Evolutionary conservation across 1,140 invertebrate genomes (phyloP), one percentile per base, ranked within the genome.

Genomic region (Scaptomyza montana): DNA sequence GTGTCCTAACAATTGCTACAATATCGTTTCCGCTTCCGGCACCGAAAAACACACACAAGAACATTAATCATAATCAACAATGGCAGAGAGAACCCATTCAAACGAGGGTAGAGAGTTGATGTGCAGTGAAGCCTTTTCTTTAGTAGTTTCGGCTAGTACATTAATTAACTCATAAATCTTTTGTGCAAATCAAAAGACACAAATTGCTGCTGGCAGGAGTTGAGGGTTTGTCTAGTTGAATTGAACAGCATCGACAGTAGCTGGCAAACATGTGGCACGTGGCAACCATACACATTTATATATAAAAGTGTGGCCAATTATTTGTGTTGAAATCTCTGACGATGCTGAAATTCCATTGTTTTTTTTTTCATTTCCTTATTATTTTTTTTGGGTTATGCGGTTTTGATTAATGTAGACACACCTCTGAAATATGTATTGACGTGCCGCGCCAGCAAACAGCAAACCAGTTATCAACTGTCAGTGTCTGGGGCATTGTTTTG

Each of bases 141-240:
- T 41, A 59, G 16, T 36, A 9, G 59, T 39, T 55, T 33, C 16
- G 45, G 47, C 64, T 67, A 73, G 67, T 67, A 86, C 71, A 86
- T 86, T 86, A 86, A 86, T 86, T 86, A 86, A 78, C 81, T 86
- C 82, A 86, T 86, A 86, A 86, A 87, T 86, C 81, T 87, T 87
- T 81, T 76, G 70, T 75, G 81, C 75, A 81, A 78, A 86, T 86
- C 82, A 67, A 78, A 84, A 72, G 81, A 81, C 82, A 81, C 78
- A 86, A 85, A 81, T 85, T 86, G 80, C 41, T 39, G 39, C 30
- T 53, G 63, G 63, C 54, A 33, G 55, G 30, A 50, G 33, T n/a
- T 2, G 33, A n/a, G 59, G 19, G 25, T 25, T 16, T 16, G n/a
- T 4, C 19, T 16, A 25, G n/a, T 47, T 21, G 8, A 30, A 36